Percentiles rank a stretch among this genome's conserved stretches.
phyloP scores from a whole-genome alignment of 2,113 vertebrate genomes.

The Sialia sialis region DNA sequence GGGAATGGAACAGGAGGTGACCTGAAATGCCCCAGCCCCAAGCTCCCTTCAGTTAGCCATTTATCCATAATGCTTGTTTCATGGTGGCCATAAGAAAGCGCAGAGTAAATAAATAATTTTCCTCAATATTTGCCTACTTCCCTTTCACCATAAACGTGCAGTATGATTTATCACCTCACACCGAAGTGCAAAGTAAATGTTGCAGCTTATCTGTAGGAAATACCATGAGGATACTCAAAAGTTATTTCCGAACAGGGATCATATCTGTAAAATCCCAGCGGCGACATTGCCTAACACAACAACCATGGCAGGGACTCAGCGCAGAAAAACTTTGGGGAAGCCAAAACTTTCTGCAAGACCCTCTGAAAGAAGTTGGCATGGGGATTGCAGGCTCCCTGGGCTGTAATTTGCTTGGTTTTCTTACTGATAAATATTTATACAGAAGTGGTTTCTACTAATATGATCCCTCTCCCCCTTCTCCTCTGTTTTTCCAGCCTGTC shows the following conservation, averaged over 20 bases:
- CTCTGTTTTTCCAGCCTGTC: not conserved
- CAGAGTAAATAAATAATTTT: slow-evolving; percentile 33
- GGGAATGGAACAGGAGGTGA: not conserved
- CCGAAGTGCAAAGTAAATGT: not conserved
- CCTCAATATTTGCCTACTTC: slow-evolving; percentile 32
- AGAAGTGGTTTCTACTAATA: not conserved
- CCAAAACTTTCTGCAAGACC: not conserved
- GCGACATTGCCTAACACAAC: not conserved
- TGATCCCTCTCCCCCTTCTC: not conserved
- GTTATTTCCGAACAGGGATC: not conserved
- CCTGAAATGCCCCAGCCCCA: not conserved
- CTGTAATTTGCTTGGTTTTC: not conserved
- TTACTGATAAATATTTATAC: not conserved
- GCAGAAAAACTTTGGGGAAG: not conserved
- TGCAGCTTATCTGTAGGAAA: not conserved
- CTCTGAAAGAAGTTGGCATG: not conserved
- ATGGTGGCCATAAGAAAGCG: not conserved
- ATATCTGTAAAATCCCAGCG: not conserved
- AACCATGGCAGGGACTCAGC: not conserved
- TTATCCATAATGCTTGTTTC: not conserved
- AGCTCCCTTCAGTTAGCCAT: not conserved
- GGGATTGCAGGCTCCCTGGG: not conserved
- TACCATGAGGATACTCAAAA: not conserved
- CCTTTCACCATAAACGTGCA: not conserved
- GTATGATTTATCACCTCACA: not conserved